phyloP scores from a whole-genome alignment of 2,113 vertebrate genomes.

The Cichladusa arquata region DNA sequence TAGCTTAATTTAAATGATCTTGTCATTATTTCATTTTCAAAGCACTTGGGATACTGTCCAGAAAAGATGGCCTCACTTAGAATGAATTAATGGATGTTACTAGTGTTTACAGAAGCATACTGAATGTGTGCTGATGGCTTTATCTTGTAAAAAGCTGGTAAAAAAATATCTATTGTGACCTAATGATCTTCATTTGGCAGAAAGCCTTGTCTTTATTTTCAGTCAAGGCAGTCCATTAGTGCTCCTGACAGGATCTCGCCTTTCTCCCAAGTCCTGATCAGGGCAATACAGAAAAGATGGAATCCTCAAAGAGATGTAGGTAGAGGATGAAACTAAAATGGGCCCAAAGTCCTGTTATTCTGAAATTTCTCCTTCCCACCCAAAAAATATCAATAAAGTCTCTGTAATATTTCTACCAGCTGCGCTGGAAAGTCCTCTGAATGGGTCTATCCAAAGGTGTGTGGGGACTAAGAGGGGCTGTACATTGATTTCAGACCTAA shows the following conservation, averaged over 20 bases:
- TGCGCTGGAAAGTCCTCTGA: background rate
- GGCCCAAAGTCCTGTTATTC: background rate
- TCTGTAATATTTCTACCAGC: background rate
- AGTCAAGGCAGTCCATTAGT: background rate
- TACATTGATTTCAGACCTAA: background rate
- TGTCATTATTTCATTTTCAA: background rate
- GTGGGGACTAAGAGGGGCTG: background rate
- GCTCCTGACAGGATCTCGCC: fast-evolving
- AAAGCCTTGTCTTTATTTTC: background rate
- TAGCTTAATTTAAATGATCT: background rate
- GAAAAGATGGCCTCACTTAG: background rate
- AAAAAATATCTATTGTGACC: background rate
- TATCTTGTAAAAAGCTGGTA: background rate
- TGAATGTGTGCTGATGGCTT: background rate
- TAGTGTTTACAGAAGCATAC: background rate
- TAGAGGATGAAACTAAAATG: background rate
- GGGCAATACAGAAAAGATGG: background rate
- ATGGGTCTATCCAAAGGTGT: background rate
- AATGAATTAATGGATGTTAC: background rate
- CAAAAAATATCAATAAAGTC: background rate
- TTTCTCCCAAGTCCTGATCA: background rate
- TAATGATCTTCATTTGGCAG: background rate
- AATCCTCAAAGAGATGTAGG: background rate
- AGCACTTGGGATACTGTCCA: background rate
- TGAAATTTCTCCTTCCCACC: background rate